phyloP scores from a whole-genome alignment of 1,140 invertebrate genomes.

The Cydia pomonella region DNA sequence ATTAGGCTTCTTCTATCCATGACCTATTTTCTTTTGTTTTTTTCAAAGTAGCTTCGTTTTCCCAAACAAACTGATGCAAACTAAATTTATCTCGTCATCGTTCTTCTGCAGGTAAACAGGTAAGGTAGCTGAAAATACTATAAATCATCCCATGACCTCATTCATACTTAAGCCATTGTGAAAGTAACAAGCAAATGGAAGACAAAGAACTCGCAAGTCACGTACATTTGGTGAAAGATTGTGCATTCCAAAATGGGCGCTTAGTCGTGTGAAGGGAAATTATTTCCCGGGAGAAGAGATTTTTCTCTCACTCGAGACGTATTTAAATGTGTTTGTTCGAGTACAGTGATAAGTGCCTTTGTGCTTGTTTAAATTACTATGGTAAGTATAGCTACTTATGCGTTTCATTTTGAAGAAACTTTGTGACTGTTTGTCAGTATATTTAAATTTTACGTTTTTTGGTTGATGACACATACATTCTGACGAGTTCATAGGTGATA shows the following conservation, averaged over 20 bases:
- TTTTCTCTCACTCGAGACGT: neutral
- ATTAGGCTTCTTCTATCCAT: neutral
- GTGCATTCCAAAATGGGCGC: constrained; percentile 21
- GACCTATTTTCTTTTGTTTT: neutral
- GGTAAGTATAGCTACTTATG: no score
- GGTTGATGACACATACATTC: no score
- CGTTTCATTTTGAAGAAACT: no score
- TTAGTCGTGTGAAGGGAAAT: neutral
- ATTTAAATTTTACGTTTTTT: no score
- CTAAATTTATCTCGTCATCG: neutral
- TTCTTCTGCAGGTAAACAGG: constrained; percentile 21
- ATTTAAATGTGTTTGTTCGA: neutral
- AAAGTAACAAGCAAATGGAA: constrained; percentile 10
- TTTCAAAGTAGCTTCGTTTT: neutral
- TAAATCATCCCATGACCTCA: constrained; percentile 30
- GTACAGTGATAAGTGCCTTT: neutral
- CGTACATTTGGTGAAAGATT: constrained; percentile 21
- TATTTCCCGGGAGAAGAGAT: neutral
- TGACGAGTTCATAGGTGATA: no score
- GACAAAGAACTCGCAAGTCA: constrained; percentile 12
- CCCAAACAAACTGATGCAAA: neutral
- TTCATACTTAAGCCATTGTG: constrained; percentile 16
- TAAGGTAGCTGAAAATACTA: constrained; percentile 16
- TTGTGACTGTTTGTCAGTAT: no score
- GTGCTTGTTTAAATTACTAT: no score